These are phyloP conservation scores for Leptodactylus fallax DNA, from an alignment of 2,797 vertebrate species.

Conservation along the genomic window DNA sequence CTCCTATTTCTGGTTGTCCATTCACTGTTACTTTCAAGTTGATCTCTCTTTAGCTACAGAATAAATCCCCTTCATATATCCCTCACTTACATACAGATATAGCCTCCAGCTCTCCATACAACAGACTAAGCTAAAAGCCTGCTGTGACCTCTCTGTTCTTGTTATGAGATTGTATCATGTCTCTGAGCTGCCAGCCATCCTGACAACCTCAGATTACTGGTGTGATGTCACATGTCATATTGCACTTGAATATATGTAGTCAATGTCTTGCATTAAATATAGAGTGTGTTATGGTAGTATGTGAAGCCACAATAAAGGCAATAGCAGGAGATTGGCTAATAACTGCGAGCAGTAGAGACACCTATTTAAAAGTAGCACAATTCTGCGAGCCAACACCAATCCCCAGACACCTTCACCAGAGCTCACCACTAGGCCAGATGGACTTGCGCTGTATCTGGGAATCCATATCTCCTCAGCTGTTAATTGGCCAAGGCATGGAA, in stretches of 20 bases:
- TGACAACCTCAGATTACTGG: constrained; percentile 8
- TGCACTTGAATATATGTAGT: not conserved
- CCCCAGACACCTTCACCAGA: no score
- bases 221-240: not conserved
- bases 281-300: no score
- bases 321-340: no score
- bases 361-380: no score
- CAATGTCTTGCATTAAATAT: not conserved
- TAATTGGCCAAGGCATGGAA: no score
- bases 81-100: constrained; percentile 14
- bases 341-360: no score
- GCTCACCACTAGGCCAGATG: no score
- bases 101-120: not conserved
- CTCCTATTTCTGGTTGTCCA: not conserved
- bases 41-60: not conserved
- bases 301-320: no score
- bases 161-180: constrained; percentile 23
- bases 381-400: no score
- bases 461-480: no score
- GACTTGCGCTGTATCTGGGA: no score
- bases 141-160: constrained; percentile 32
- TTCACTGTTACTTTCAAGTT: not conserved
- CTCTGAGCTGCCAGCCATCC: constrained; percentile 8
- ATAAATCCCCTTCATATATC: constrained; percentile 21
- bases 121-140: constrained; percentile 26